Percentiles rank a stretch among this genome's conserved stretches.
Conservation (phyloP, 1,140 invertebrate species). For the Tribolium madens region DNA sequence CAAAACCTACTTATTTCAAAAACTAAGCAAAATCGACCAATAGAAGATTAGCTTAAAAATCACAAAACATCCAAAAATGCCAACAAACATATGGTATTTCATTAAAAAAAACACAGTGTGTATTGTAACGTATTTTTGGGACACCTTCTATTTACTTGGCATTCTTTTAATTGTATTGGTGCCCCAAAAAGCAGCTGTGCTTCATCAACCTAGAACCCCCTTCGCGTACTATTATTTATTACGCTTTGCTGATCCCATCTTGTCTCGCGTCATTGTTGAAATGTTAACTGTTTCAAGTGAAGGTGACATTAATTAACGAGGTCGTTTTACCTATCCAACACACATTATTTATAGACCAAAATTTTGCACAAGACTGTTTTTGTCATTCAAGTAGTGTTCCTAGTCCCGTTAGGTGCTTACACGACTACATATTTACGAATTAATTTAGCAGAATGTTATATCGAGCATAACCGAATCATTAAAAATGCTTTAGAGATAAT, state of each 20-base stretch:
- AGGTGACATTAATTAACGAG: neutral
- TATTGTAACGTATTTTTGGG: no score
- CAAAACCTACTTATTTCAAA: no score
- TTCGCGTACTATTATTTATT: neutral
- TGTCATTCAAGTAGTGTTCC: neutral
- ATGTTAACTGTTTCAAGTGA: neutral
- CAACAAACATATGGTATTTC: no score
- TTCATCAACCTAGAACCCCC: neutral
- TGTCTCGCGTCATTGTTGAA: neutral
- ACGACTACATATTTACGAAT: neutral
- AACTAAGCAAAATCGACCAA: no score
- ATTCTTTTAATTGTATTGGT: no score
- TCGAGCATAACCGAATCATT: neutral
- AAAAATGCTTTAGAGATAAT: constrained; percentile 7
- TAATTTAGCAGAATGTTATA: neutral
- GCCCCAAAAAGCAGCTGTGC: neutral
- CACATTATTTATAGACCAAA: neutral
- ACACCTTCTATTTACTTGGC: no score
- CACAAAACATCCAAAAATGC: no score
- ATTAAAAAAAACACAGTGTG: no score
- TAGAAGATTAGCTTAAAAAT: no score
- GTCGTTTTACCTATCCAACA: neutral
- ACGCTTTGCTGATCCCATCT: neutral
- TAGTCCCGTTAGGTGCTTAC: neutral
- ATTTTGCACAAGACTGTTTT: neutral